phyloP scores from a whole-genome alignment of 2,113 vertebrate species.

The Oncorhynchus clarkii region DNA sequence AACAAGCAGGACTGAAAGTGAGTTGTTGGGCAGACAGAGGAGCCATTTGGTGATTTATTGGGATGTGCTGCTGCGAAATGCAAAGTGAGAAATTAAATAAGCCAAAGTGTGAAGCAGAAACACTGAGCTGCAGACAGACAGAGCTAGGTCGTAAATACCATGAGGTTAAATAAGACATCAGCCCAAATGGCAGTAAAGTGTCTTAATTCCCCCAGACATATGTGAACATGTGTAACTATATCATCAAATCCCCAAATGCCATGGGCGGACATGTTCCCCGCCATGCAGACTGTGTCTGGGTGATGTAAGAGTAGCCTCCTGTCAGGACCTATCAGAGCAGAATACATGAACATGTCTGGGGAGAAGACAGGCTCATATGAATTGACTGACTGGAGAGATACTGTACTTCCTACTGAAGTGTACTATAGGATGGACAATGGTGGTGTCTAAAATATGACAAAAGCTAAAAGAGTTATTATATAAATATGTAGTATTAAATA shows the following conservation, averaged over 20 bases:
- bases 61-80: conserved; percentile 54
- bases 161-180: conserved; percentile 46
- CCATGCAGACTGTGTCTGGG: conserved; percentile 3
- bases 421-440: too few relatives aligned
- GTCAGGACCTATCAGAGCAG: conserved; percentile 45
- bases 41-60: conserved; percentile 68
- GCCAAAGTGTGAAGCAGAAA: conserved; percentile 11
- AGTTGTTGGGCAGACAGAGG: conserved; percentile 50
- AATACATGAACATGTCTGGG: conserved; percentile 2
- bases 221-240: conserved; percentile 65
- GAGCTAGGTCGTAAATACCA: conserved; percentile 59
- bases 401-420: too few relatives aligned
- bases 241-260: conserved; percentile 54
- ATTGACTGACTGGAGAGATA: background rate
- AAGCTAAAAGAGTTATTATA: too few relatives aligned
- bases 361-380: background rate
- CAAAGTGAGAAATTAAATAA: conserved; percentile 63
- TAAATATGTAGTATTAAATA: too few relatives aligned
- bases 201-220: conserved; percentile 60
- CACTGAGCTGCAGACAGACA: conserved; percentile 67
- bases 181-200: conserved; percentile 35
- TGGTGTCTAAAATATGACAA: too few relatives aligned
- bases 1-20: conserved; percentile 69
- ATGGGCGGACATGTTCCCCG: conserved; percentile 40
- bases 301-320: conserved; percentile 40